Evolutionary conservation across 2,888 invertebrate species (phyloP).

Genomic region (Xylota sylvarum): DNA sequence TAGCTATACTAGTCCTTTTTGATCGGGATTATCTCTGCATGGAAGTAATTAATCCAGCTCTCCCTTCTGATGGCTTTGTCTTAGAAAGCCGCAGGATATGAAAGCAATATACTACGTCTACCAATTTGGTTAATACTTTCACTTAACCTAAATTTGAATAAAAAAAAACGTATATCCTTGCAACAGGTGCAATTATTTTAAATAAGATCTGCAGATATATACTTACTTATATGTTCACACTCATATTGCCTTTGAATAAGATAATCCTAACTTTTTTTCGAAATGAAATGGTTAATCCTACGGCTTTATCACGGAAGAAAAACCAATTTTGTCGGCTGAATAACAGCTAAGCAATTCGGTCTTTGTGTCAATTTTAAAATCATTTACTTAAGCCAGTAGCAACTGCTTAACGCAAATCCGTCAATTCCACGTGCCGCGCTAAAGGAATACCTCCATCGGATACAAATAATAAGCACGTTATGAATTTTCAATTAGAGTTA

Average conservation of each 20-base stretch:
- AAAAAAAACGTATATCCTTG: too few relatives aligned
- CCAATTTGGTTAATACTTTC: too few relatives aligned
- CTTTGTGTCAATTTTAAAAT: constrained; percentile 9
- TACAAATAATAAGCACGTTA: constrained; percentile 32
- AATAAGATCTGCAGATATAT: too few relatives aligned
- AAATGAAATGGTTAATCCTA: constrained; percentile 3
- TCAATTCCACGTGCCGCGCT: constrained; percentile 8
- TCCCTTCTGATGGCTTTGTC: too few relatives aligned
- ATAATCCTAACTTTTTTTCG: not conserved
- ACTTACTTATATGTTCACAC: not conserved
- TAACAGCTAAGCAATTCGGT: not conserved
- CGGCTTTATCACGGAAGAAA: not conserved
- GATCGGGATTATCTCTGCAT: too few relatives aligned
- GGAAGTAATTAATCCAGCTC: too few relatives aligned
- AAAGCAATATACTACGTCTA: too few relatives aligned
- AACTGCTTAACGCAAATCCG: constrained; percentile 18
- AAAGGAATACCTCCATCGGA: not conserved
- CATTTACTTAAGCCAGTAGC: constrained; percentile 21
- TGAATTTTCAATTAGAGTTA: constrained; percentile 58
- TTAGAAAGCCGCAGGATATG: too few relatives aligned
- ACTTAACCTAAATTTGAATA: too few relatives aligned
- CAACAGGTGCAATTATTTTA: too few relatives aligned
- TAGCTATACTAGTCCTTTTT: too few relatives aligned
- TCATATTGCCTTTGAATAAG: not conserved
- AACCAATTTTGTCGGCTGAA: constrained; percentile 8